These are phyloP conservation scores for Callorhinus ursinus DNA, from an alignment of 2,113 vertebrate species.

Conservation along the genomic window DNA sequence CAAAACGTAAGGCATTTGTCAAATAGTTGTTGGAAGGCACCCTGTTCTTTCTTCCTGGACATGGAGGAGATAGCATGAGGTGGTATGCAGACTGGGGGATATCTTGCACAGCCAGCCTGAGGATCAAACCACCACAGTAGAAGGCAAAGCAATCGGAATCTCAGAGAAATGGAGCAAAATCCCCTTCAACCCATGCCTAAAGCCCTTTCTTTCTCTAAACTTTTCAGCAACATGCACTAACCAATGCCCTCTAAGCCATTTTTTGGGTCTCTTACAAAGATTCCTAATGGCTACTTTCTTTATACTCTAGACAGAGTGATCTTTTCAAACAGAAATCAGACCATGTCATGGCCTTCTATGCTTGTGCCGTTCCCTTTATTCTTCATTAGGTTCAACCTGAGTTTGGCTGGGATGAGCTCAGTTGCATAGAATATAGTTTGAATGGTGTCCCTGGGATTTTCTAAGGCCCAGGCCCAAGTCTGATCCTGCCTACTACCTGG, in stretches of 20 bases:
- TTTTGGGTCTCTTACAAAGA: neutral
- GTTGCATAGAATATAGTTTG: neutral
- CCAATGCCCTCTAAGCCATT: neutral
- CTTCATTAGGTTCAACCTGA: neutral
- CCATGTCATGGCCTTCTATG: too few species aligned
- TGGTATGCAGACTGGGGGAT: neutral
- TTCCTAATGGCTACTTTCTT: neutral
- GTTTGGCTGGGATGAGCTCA: neutral
- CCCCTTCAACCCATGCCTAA: neutral
- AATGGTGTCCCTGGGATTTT: neutral
- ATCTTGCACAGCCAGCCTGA: neutral
- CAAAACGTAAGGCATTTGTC: neutral
- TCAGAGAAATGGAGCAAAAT: neutral
- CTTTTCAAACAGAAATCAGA: neutral
- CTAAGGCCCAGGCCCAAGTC: neutral
- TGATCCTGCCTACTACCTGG: neutral
- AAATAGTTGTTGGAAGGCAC: neutral
- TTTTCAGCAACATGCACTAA: neutral
- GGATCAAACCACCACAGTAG: neutral
- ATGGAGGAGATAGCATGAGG: neutral
- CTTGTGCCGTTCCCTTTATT: neutral
- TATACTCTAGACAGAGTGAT: neutral
- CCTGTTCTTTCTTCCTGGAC: neutral
- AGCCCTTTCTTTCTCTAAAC: neutral
- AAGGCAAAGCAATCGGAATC: neutral